A percentile compares a stretch with the other conserved stretches of the same genome.
phyloP scores from a whole-genome alignment of 2,888 invertebrate species.

The Sycophila texana region DNA sequence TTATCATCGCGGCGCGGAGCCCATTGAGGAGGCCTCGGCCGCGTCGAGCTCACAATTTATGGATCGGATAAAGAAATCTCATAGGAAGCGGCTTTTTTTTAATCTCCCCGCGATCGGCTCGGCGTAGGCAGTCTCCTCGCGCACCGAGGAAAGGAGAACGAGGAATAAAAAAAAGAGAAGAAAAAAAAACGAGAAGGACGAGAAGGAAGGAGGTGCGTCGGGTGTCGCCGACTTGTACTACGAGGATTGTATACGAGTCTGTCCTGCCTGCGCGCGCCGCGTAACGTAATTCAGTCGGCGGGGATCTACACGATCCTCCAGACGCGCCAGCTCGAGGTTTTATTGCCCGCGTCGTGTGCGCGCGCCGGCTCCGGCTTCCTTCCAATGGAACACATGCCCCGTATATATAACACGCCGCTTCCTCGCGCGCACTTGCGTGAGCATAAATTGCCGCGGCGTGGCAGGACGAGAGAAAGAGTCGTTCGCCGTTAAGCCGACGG shows the following conservation, averaged over 20 bases:
- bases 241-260: slow-evolving; percentile 43
- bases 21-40: neutral
- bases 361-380: slow-evolving; percentile 18
- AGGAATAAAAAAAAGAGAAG: neutral
- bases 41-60: slow-evolving; percentile 29
- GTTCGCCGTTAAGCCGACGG: too few relatives aligned
- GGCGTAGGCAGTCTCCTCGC: slow-evolving; percentile 12
- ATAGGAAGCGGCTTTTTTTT: slow-evolving; percentile 38
- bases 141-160: neutral
- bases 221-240: slow-evolving; percentile 55
- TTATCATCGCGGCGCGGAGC: slow-evolving; percentile 27
- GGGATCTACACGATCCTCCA: slow-evolving; percentile 18
- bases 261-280: slow-evolving; percentile 39
- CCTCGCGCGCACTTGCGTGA: slow-evolving; percentile 24
- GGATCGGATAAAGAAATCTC: slow-evolving; percentile 53
- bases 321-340: slow-evolving; percentile 45
- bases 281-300: slow-evolving; percentile 52
- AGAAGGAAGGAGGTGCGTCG: slow-evolving; percentile 34
- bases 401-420: slow-evolving; percentile 14
- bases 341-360: slow-evolving; percentile 47
- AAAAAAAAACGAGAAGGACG: slow-evolving; percentile 1
- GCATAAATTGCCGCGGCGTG: slow-evolving; percentile 32
- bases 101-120: slow-evolving; percentile 41
- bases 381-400: slow-evolving; percentile 15
- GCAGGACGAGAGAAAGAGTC: too few relatives aligned